Conservation (phyloP, 2,888 invertebrate genomes). For the Sinopyrophorus schimmeli region DNA sequence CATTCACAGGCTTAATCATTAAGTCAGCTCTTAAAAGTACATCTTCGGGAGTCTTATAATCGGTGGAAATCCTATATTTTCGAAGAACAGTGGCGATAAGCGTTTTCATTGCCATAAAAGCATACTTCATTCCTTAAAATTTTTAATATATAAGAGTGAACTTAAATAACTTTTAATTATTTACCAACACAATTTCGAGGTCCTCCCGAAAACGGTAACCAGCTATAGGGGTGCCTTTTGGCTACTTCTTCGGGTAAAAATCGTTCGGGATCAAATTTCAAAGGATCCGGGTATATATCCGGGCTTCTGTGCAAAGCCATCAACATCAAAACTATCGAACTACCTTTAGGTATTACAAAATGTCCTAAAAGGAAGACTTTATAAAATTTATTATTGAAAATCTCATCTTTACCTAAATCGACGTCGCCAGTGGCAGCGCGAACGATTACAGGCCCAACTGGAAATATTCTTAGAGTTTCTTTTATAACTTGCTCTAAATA, state of each 20-base stretch:
- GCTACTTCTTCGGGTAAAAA: slow-evolving; percentile 16
- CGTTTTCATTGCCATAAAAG: slow-evolving; percentile 55
- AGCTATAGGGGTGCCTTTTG: slow-evolving; percentile 19
- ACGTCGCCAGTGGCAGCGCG: slow-evolving; percentile 18
- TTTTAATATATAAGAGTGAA: slow-evolving; percentile 41
- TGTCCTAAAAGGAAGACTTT: slow-evolving; percentile 6
- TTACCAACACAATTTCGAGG: slow-evolving; percentile 22
- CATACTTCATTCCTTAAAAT: slow-evolving; percentile 51
- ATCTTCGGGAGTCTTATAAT: slow-evolving; percentile 39
- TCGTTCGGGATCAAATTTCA: slow-evolving; percentile 18
- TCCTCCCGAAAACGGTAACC: slow-evolving; percentile 21
- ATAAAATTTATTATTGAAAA: neutral
- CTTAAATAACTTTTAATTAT: neutral
- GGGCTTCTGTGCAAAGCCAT: slow-evolving; percentile 9
- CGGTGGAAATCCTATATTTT: slow-evolving; percentile 47
- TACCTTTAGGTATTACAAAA: slow-evolving; percentile 5
- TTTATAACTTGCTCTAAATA: slow-evolving; percentile 61
- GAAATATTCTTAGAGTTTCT: slow-evolving; percentile 60
- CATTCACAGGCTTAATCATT: slow-evolving; percentile 36
- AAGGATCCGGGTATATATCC: slow-evolving; percentile 13
- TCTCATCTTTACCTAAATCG: slow-evolving; percentile 14
- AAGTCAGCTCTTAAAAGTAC: slow-evolving; percentile 36
- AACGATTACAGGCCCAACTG: slow-evolving; percentile 38
- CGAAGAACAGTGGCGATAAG: slow-evolving; percentile 50
- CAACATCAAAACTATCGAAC: slow-evolving; percentile 6